Evolutionary conservation across 2,888 invertebrate genomes (phyloP).

Genomic region (Synanthedon tipuliformis): DNA sequence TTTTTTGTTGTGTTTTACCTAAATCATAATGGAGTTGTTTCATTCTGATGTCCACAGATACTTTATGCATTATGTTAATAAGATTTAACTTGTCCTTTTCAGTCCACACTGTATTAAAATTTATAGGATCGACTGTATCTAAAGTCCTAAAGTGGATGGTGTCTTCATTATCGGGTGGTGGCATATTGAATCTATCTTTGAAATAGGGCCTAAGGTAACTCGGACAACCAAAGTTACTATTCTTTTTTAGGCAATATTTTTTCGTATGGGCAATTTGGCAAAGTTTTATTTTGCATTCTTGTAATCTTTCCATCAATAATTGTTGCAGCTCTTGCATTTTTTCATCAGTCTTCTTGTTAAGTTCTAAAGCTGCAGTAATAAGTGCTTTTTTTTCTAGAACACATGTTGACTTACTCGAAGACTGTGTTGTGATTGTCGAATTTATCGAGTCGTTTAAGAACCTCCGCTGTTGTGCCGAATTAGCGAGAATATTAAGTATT

Average conservation of each 20-base stretch:
- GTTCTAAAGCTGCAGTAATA: slow-evolving; percentile 31
- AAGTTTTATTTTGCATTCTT: slow-evolving; percentile 39
- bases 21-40: slow-evolving; percentile 15
- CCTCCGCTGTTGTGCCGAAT: background rate
- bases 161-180: slow-evolving; percentile 72
- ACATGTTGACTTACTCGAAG: background rate
- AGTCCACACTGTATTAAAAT: slow-evolving; percentile 65
- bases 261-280: slow-evolving; percentile 14
- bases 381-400: background rate
- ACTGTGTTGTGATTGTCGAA: background rate
- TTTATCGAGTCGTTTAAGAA: background rate
- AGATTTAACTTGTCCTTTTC: slow-evolving; percentile 68
- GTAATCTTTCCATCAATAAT: slow-evolving; percentile 27
- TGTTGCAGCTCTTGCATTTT: slow-evolving; percentile 36
- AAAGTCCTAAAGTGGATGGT: slow-evolving; percentile 43
- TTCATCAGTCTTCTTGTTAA: slow-evolving; percentile 47
- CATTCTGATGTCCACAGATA: slow-evolving; percentile 26
- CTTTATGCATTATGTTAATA: slow-evolving; percentile 51
- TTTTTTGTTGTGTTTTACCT: slow-evolving; percentile 9
- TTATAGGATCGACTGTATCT: slow-evolving; percentile 56
- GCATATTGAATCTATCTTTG: slow-evolving; percentile 68
- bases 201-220: slow-evolving; percentile 75
- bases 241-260: slow-evolving; percentile 12
- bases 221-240: slow-evolving; percentile 27
- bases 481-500: slow-evolving; percentile 12